phyloP scores from a whole-genome alignment of 2,113 vertebrate genomes.

The Boleophthalmus pectinirostris region DNA sequence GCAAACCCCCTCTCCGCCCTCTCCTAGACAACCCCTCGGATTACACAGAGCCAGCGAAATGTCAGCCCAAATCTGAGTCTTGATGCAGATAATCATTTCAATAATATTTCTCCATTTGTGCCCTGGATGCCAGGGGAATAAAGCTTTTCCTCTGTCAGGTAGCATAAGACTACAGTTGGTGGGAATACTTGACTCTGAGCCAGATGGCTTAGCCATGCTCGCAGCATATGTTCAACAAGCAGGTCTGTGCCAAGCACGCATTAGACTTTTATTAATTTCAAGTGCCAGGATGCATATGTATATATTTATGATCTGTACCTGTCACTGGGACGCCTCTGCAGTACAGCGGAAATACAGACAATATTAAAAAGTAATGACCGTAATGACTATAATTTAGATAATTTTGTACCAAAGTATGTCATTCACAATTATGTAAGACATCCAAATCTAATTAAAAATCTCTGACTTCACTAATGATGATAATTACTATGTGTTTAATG shows the following conservation, averaged over 20 bases:
- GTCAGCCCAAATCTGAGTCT: constrained; percentile 99
- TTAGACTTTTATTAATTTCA: constrained; percentile 98
- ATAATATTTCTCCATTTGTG: constrained; percentile 99
- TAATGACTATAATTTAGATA: constrained; percentile 19
- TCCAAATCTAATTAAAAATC: constrained; percentile 20
- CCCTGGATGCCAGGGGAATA: constrained; percentile 97
- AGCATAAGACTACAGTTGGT: constrained; percentile 99
- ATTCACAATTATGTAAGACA: constrained; percentile 7
- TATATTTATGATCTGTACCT: constrained; percentile 90
- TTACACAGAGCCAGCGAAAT: constrained; percentile 99
- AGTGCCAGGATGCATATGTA: constrained; percentile 88
- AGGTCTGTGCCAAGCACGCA: constrained; percentile 89
- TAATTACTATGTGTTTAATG: constrained; percentile 40
- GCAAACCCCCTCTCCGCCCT: constrained; percentile 95
- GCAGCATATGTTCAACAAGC: constrained; percentile 99
- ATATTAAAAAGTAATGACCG: constrained; percentile 6
- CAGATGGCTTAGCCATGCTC: constrained; percentile 98
- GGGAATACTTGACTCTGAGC: constrained; percentile 99
- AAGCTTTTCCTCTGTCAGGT: constrained; percentile 99
- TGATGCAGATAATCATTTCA: constrained; percentile 99
- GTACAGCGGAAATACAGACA: neutral
- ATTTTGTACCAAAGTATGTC: constrained; percentile 8
- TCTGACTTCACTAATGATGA: constrained; percentile 29
- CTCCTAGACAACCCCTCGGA: constrained; percentile 99
- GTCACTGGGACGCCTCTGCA: constrained; percentile 56